Evolutionary conservation across 2,888 invertebrate genomes (phyloP), one percentile per base, ranked within the genome.

Genomic region (Sarcophaga caerulescens): DNA sequence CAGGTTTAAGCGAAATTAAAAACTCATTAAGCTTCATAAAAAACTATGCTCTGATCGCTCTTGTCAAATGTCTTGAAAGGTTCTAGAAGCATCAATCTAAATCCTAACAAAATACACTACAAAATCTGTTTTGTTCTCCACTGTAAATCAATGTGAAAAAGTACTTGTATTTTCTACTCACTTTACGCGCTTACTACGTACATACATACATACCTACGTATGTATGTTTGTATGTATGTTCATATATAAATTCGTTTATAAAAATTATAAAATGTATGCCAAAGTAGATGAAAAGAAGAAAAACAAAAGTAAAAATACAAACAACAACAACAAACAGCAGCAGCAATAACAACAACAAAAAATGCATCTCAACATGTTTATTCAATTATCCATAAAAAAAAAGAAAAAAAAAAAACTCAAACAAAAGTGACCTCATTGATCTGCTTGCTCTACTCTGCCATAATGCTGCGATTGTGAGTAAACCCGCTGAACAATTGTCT

Each of bases 361-460:
- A 83, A 74, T 86, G 84, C 84, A 86, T 84, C 86, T 86, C 84
- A 84, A 86, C 86, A 86, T 86, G 86, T 84, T 86, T 86, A 86
- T 84, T 86, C 86, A 84, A 86, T 86, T 86, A 86, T 84, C 81
- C 81, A 71, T 5, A 52, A 85, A 71, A 85, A 35, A 35, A 35
- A 35, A 35, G 8, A 1, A 8, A 2, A 35, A 35, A 35, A 35
- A 35, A 35, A 35, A 35, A 80, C 73, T 78, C 74, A 80, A 83
- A 85, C 85, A 82, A 85, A 82, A 79, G 87, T 85, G 85, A 85
- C 87, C 87, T 87, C 82, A 85, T 85, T 87, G 80, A 87, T 80
- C 85, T 80, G 73, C 82, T 74, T 80, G 73, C 80, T 74, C 66
- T 75, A 74, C 74, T 80, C 75, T 76, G 71, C 71, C 77, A 71